Percentiles rank a stretch among this genome's conserved stretches.
phyloP scores from a whole-genome alignment of 2,888 invertebrate species.

The Andricus curvator region DNA sequence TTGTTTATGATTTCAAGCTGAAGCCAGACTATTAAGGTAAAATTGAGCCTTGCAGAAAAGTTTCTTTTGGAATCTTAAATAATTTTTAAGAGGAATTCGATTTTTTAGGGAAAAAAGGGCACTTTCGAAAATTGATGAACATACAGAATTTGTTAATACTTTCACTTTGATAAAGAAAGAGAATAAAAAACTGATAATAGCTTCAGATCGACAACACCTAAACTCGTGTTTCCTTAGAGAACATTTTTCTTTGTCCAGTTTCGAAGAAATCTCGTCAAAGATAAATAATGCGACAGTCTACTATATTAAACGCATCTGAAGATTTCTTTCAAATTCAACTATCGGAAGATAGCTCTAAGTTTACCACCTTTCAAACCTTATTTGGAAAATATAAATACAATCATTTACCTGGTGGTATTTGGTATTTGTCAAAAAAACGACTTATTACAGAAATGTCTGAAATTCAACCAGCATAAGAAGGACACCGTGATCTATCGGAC shows the following conservation, averaged over 20 bases:
- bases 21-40: slow-evolving; percentile 39
- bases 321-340: slow-evolving; percentile 61
- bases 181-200: slow-evolving; percentile 56
- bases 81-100: slow-evolving; percentile 36
- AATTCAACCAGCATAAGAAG: too few relatives aligned
- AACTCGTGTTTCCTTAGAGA: too few relatives aligned
- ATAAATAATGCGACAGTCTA: too few relatives aligned
- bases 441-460: too few relatives aligned
- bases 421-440: too few relatives aligned
- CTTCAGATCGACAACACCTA: too few relatives aligned
- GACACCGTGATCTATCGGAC: too few relatives aligned
- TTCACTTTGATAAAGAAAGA: slow-evolving; percentile 53
- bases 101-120: slow-evolving; percentile 47
- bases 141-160: slow-evolving; percentile 53
- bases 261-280: too few relatives aligned
- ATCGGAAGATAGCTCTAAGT: slow-evolving; percentile 57
- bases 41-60: slow-evolving; percentile 39
- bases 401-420: slow-evolving; percentile 53
- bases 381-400: slow-evolving; percentile 56
- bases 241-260: too few relatives aligned
- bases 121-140: slow-evolving; percentile 47
- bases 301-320: too few relatives aligned
- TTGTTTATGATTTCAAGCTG: slow-evolving; percentile 43
- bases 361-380: slow-evolving; percentile 64
- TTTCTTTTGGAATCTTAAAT: slow-evolving; percentile 22